A percentile compares a stretch with the other conserved stretches of the same genome.
phyloP scores from a whole-genome alignment of 2,888 invertebrate species.

The Eurytoma adleriae region DNA sequence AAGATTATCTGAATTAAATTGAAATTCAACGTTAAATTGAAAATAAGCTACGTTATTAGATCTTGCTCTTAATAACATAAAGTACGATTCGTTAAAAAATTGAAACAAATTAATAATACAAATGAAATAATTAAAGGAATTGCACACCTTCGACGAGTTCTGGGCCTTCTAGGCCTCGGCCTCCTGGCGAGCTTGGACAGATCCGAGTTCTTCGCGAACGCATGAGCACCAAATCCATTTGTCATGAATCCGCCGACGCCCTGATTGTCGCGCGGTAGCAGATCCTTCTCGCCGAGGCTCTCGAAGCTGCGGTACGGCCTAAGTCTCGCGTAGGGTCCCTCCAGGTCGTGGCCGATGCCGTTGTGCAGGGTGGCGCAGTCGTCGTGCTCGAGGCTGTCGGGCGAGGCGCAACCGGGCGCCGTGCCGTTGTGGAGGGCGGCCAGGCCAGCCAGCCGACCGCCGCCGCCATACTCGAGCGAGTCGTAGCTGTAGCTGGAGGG shows the following conservation, averaged over 20 bases:
- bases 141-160: neutral
- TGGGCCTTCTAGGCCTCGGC: conserved; percentile 44
- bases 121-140: too few relatives aligned
- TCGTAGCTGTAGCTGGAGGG: conserved; percentile 78
- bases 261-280: conserved; percentile 17
- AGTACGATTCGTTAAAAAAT: too few relatives aligned
- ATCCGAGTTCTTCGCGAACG: conserved; percentile 69
- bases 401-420: conserved; percentile 70
- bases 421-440: neutral
- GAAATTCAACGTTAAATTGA: too few relatives aligned
- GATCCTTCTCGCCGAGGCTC: conserved; percentile 72
- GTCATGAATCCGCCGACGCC: conserved; percentile 51
- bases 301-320: conserved; percentile 78
- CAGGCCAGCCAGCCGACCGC: neutral
- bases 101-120: too few relatives aligned
- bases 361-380: conserved; percentile 64
- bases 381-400: conserved; percentile 78
- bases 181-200: conserved; percentile 63
- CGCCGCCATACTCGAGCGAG: conserved; percentile 74
- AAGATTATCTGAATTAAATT: too few relatives aligned
- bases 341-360: neutral
- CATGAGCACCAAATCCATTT: conserved; percentile 67
- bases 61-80: too few relatives aligned
- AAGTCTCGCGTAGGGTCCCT: conserved; percentile 65
- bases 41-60: too few relatives aligned